Evolutionary conservation across 2,888 invertebrate genomes (phyloP).

Genomic region (Spodoptera picta): DNA sequence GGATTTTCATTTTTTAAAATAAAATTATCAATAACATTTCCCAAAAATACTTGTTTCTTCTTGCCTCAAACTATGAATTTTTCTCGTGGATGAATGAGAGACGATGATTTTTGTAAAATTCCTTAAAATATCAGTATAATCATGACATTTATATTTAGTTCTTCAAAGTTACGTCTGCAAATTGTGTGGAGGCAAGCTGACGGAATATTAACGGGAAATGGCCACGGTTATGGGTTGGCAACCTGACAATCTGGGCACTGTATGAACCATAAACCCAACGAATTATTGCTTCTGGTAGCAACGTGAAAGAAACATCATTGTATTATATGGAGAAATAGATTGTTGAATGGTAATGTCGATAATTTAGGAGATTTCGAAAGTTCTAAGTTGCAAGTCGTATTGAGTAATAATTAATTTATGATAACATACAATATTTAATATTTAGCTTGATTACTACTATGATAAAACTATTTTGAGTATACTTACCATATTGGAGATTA

Average conservation of each 20-base stretch:
- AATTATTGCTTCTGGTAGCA: slow-evolving; percentile 18
- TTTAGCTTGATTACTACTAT: too few species aligned
- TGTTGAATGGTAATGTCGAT: too few species aligned
- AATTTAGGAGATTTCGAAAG: too few species aligned
- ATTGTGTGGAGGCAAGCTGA: slow-evolving; percentile 25
- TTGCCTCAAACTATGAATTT: too few species aligned
- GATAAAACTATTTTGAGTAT: too few species aligned
- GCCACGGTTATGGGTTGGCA: slow-evolving; percentile 31
- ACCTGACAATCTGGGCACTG: slow-evolving; percentile 35
- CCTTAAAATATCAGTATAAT: slow-evolving; percentile 10
- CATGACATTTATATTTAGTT: slow-evolving; percentile 18
- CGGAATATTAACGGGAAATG: slow-evolving; percentile 34
- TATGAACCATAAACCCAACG: slow-evolving; percentile 31
- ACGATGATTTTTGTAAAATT: not conserved
- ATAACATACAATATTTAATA: too few species aligned
- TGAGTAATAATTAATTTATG: too few species aligned
- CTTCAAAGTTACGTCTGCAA: slow-evolving; percentile 25
- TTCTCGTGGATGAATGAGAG: not conserved
- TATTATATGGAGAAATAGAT: not conserved
- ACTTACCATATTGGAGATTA: too few species aligned
- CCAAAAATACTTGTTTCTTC: too few species aligned
- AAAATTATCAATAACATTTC: too few species aligned
- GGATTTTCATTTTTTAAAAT: too few species aligned
- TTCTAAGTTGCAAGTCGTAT: too few species aligned
- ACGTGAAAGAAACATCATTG: slow-evolving; percentile 17